Base-by-base conservation (phyloP, 2,797 vertebrate species). In the Salmo trutta region DNA sequence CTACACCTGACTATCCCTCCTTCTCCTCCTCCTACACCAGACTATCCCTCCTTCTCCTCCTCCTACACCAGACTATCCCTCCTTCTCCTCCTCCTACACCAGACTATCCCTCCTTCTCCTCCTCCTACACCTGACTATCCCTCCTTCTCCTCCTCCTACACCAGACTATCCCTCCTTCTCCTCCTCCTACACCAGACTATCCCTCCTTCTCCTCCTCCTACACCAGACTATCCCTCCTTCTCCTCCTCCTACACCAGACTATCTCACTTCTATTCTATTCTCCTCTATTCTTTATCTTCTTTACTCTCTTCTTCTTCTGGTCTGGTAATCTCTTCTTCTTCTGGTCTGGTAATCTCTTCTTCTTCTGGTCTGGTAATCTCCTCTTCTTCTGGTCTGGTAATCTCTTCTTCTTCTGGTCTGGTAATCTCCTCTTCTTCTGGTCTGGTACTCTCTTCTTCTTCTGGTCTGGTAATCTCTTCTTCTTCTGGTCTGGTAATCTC, bases 181-280 rank as follows among this genome's bases (percentile, higher is more conserved):
- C 24, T 24, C 24, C 24, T 10, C 51, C 29, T 77, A 77, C 36
- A 2, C 24, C n/a, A 73, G 19, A 41, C 5, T 80, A 59, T 53
- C 64, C 52, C 27, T 79, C 77, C 72, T 76, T 27, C 33, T 79
- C 76, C 21, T 47, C 6, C 29, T 10, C 41, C 29, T 77, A 77
- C 36, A 2, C 24, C n/a, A 71, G 19, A 41, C 4, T 80, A 62
- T 54, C 65, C 77, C 76, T 1, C 41, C 71, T 24, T 24, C 24
- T 24, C 24, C 24, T 24, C 24, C 24, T 10, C 51, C 29, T 77
- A 77, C 36, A 2, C 24, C n/a, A 73, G 19, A 41, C 5, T 80
- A 59, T 53, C 64, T 77, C 76, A 1, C 36, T 77, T 79, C 52
- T 75, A 69, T 77, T 79, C 52, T 75, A 69, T 73, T 41, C 17